Evolutionary conservation across 2,797 vertebrate genomes (phyloP).

Genomic region (Brachyrhaphis roseni): DNA sequence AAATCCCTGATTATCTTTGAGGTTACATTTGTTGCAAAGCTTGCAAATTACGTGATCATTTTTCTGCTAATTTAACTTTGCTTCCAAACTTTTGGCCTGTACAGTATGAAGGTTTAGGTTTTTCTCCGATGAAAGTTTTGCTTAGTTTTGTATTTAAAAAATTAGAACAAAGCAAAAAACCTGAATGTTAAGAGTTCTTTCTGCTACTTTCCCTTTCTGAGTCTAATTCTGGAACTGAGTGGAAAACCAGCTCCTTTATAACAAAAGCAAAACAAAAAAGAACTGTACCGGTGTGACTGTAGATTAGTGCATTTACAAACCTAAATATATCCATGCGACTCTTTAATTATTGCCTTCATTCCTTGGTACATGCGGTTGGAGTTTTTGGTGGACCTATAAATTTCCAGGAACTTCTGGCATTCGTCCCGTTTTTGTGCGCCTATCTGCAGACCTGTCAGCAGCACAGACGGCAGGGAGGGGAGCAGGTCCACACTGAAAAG

Average conservation of each 20-base stretch:
- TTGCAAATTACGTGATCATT: not conserved
- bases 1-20: not conserved
- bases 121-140: not conserved
- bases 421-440: slow-evolving; percentile 38
- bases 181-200: not conserved
- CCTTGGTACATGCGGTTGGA: slow-evolving; percentile 46
- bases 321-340: slow-evolving; percentile 59
- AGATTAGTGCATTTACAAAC: slow-evolving; percentile 56
- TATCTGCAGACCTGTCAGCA: slow-evolving; percentile 51
- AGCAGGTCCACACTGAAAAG: slow-evolving; percentile 38
- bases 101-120: not conserved
- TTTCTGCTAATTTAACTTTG: not conserved
- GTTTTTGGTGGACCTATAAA: slow-evolving; percentile 56
- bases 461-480: slow-evolving; percentile 28
- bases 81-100: not conserved
- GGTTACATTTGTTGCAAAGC: not conserved
- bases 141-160: not conserved
- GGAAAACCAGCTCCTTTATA: slow-evolving; percentile 7
- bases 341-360: slow-evolving; percentile 63
- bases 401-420: slow-evolving; percentile 60
- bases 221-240: slow-evolving; percentile 2
- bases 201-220: not conserved
- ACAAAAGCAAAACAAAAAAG: slow-evolving; percentile 7
- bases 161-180: not conserved
- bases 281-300: slow-evolving; percentile 8